Base-by-base conservation (phyloP, 2,888 invertebrate genomes). In the Punctoribates punctum region DNA sequence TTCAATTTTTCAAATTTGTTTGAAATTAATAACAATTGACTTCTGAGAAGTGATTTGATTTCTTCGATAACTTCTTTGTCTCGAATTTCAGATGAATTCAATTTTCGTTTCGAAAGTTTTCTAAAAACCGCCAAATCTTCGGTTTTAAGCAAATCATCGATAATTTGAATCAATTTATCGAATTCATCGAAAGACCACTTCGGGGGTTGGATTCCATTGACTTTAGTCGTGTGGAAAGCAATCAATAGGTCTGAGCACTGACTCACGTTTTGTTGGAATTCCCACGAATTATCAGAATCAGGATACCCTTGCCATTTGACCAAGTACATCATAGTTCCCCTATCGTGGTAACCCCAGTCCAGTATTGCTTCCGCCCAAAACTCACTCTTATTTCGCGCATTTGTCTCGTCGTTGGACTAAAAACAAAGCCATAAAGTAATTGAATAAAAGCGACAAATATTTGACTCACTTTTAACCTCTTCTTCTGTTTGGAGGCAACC, bases 291-390 rank as follows among this genome's bases (percentile, higher is more conserved):
- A 8, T 73, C 48, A 0, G 15, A 13, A 17, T 73, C 48, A 3
- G n/a, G 8, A 20, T 73, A 73, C 0, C 23, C 48, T n/a, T 20
- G 2, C 73, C 73, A 73, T 17, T 73, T 46, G 11, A 73, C 38
- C 17, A 73, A 23, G n/a, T 73, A 73, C 54, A 51, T 54, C 29
- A 54, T 46, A 20, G 20, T 6, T 15, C 73, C 73, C 6, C 48
- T 73, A 38, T 67, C 38, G 20, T 67, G 67, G 6, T 38, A 4
- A n/a, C 67, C 67, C 67, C 67, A 67, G 11, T 67, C 67, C 38
- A 67, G 17, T 15, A 67, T 67, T 15, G 6, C n/a, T n/a, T 67
- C 67, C 27, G 20, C 67, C 38, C n/a, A 34, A 11, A 34, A 67
- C 38, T 34, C 27, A 1, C 57, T 2, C 23, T 23, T n/a, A 5